Conservation (phyloP, 1,140 invertebrate species). For the Caligus rogercresseyi region DNA sequence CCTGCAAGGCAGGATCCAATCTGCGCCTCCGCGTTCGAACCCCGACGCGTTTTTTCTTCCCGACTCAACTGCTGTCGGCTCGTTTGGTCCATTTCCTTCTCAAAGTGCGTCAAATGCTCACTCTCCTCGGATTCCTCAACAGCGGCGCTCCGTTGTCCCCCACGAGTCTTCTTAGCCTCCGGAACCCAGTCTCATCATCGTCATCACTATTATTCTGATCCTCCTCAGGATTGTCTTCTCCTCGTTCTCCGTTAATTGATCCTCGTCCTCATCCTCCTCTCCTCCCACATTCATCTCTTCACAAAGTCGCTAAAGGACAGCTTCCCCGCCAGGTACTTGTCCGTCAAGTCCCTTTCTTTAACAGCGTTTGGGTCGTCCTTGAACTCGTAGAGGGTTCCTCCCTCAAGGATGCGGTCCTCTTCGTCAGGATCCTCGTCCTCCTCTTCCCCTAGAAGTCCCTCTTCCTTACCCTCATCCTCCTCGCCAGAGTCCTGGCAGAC, state of each 20-base stretch:
- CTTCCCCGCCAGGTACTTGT: constrained; percentile 7
- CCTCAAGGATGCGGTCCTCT: too few species aligned
- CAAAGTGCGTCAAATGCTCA: not conserved
- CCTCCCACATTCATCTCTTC: not conserved
- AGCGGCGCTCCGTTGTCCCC: too few species aligned
- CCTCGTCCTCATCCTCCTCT: not conserved
- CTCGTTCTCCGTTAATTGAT: not conserved
- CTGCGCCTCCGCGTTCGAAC: not conserved
- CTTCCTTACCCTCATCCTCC: not conserved
- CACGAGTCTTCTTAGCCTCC: not conserved
- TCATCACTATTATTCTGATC: not conserved
- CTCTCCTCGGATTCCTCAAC: not conserved
- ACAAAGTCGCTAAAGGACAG: constrained; percentile 3
- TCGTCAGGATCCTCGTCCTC: too few species aligned
- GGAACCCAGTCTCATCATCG: not conserved
- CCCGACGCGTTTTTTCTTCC: not conserved
- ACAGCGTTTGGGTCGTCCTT: not conserved
- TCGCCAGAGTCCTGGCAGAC: not conserved
- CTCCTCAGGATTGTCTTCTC: not conserved
- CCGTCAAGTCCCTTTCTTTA: not conserved
- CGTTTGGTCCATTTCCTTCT: not conserved
- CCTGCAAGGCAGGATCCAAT: constrained; percentile 15
- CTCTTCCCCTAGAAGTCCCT: not conserved
- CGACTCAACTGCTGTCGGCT: not conserved
- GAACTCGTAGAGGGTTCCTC: not conserved